phyloP scores from a whole-genome alignment of 2,113 vertebrate species.

The Morphnarchus princeps region DNA sequence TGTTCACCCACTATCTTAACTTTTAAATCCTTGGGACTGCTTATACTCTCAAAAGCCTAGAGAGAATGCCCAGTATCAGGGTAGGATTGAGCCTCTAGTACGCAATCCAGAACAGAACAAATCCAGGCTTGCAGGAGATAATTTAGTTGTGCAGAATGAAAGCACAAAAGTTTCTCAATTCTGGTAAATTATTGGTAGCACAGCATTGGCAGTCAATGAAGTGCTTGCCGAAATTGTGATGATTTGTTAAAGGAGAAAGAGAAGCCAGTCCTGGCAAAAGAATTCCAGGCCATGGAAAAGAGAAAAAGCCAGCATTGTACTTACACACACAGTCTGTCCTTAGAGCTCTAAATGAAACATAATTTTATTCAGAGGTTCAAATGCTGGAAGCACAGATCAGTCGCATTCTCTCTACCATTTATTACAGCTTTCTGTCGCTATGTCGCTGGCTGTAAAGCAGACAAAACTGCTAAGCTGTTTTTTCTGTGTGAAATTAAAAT shows the following conservation, averaged over 20 bases:
- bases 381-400: not conserved
- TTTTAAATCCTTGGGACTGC: not conserved
- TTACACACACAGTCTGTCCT: not conserved
- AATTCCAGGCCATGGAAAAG: not conserved
- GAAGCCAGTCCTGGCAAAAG: not conserved
- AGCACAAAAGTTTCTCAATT: conserved; percentile 23
- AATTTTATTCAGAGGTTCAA: not conserved
- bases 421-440: not conserved
- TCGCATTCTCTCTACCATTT: not conserved
- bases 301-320: not conserved
- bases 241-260: conserved; percentile 29
- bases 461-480: not conserved
- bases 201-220: not conserved
- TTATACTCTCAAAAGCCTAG: not conserved
- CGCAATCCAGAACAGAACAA: not conserved
- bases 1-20: not conserved
- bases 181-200: conserved; percentile 25
- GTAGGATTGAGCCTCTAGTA: conserved; percentile 1
- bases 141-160: not conserved
- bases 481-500: conserved; percentile 13
- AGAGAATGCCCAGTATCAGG: not conserved
- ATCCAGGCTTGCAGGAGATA: conserved; percentile 42
- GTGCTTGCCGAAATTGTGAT: not conserved
- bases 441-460: not conserved
- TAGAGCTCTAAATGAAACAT: not conserved